These are phyloP conservation scores for Poeciliopsis paucimaculata DNA, from an alignment of 2,797 vertebrate species.

Conservation along the genomic window DNA sequence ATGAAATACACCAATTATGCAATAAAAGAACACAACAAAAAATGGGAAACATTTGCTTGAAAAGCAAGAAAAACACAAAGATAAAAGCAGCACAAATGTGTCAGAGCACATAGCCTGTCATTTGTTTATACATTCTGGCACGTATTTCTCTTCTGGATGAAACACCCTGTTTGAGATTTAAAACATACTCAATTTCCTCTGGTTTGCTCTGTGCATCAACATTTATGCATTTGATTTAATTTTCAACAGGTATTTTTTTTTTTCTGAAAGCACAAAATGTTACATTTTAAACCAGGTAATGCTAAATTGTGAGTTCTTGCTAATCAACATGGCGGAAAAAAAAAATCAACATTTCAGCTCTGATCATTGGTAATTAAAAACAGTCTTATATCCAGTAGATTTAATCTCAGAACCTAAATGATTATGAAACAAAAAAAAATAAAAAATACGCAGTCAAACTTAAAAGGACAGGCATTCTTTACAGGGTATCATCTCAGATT, in stretches of 20 bases:
- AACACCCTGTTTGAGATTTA: constrained; percentile 52
- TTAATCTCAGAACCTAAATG: constrained; percentile 25
- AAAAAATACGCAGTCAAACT: constrained; percentile 29
- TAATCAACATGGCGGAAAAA: constrained; percentile 20
- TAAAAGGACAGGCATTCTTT: constrained; percentile 60
- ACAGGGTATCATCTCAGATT: constrained; percentile 65
- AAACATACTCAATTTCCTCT: constrained; percentile 53
- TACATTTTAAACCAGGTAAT: constrained; percentile 25
- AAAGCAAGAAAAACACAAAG: constrained; percentile 64
- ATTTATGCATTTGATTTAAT: constrained; percentile 28
- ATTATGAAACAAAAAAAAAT: constrained; percentile 22
- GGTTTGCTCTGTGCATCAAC: constrained; percentile 49
- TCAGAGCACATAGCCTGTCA: constrained; percentile 66
- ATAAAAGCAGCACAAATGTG: constrained; percentile 76
- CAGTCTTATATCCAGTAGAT: constrained; percentile 20
- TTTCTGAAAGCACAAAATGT: constrained; percentile 9
- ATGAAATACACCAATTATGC: constrained; percentile 64
- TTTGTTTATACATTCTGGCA: constrained; percentile 80
- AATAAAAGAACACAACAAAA: constrained; percentile 67
- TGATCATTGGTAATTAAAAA: constrained; percentile 12
- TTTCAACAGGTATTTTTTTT: constrained; percentile 5
- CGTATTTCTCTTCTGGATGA: constrained; percentile 63
- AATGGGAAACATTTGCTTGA: constrained; percentile 48
- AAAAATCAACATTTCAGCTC: neutral
- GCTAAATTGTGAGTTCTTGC: constrained; percentile 15